A percentile compares a stretch with the other conserved stretches of the same genome.
These are phyloP conservation scores for Ooceraea biroi DNA, from an alignment of 1,140 invertebrate species.

Conservation along the genomic window DNA sequence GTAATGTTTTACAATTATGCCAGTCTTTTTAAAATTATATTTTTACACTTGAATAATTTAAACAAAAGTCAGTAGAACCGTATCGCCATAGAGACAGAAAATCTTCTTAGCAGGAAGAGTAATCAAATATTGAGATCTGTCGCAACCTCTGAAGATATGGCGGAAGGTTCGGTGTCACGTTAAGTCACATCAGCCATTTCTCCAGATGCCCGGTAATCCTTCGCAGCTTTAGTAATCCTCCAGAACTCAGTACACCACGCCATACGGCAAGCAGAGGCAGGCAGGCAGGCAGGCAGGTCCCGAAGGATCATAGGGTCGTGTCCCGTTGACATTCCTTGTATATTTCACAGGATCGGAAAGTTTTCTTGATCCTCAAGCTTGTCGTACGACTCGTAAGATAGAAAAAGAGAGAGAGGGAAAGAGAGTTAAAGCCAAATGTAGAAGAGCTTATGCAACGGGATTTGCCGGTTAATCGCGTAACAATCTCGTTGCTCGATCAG, in stretches of 20 bases:
- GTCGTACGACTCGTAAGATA: slow-evolving; percentile 11
- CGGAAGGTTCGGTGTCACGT: slow-evolving; percentile 39
- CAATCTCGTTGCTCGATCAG: not conserved
- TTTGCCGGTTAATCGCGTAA: not conserved
- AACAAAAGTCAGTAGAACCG: too few species aligned
- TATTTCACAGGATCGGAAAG: slow-evolving; percentile 63
- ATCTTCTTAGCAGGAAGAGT: not conserved
- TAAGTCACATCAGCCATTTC: slow-evolving; percentile 62
- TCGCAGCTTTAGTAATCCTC: slow-evolving; percentile 58
- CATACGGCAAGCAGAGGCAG: not conserved
- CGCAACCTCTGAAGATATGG: not conserved
- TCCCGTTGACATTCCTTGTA: slow-evolving; percentile 50
- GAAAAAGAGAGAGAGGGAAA: not conserved
- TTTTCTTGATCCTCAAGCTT: slow-evolving; percentile 31
- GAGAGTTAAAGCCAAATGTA: slow-evolving; percentile 31
- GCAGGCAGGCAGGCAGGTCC: slow-evolving; percentile 9
- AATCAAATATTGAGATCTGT: slow-evolving; percentile 60
- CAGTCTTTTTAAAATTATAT: too few species aligned
- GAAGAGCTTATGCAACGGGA: slow-evolving; percentile 20
- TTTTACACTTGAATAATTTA: too few species aligned
- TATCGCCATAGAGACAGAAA: not conserved
- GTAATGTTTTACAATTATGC: too few species aligned
- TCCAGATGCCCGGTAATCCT: slow-evolving; percentile 59
- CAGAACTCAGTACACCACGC: slow-evolving; percentile 39
- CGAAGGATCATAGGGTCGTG: slow-evolving; percentile 36